Evolutionary conservation across 2,888 invertebrate species (phyloP).

Genomic region (Monoplex corrugatus): DNA sequence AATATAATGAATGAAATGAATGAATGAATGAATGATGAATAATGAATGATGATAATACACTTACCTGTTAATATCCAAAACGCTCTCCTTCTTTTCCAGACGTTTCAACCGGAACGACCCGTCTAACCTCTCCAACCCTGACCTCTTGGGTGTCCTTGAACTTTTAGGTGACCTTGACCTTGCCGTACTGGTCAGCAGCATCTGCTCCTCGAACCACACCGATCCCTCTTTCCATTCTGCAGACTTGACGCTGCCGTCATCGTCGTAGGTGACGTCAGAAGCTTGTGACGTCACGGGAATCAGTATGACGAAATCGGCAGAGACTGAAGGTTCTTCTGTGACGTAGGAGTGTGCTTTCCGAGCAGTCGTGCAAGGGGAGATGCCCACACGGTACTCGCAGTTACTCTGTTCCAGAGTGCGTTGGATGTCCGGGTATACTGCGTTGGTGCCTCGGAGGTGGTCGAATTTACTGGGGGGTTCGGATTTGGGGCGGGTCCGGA

Average conservation of each 20-base stretch:
- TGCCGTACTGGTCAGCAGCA: not conserved
- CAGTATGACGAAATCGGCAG: slow-evolving; percentile 24
- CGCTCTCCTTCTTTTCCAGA: not conserved
- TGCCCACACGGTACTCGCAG: slow-evolving; percentile 59
- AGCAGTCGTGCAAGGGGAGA: slow-evolving; percentile 28
- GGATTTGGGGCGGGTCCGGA: slow-evolving; percentile 65
- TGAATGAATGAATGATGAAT: too few relatives aligned
- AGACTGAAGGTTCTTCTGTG: not conserved
- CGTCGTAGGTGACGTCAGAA: not conserved
- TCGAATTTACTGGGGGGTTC: slow-evolving; percentile 59
- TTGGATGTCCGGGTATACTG: slow-evolving; percentile 57
- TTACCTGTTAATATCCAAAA: too few relatives aligned
- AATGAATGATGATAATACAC: too few relatives aligned
- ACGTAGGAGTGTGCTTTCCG: not conserved
- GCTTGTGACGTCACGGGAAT: not conserved
- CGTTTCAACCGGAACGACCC: too few relatives aligned
- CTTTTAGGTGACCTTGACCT: slow-evolving; percentile 9
- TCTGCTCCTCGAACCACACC: slow-evolving; percentile 48
- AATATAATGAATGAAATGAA: too few relatives aligned
- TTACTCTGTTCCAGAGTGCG: slow-evolving; percentile 64
- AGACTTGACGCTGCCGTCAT: slow-evolving; percentile 32
- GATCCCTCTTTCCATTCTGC: slow-evolving; percentile 38
- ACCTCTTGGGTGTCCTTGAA: too few relatives aligned
- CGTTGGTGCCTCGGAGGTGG: slow-evolving; percentile 57
- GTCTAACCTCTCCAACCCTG: too few relatives aligned